These are phyloP conservation scores for Bugulina stolonifera DNA, from an alignment of 2,888 invertebrate species.

Conservation along the genomic window DNA sequence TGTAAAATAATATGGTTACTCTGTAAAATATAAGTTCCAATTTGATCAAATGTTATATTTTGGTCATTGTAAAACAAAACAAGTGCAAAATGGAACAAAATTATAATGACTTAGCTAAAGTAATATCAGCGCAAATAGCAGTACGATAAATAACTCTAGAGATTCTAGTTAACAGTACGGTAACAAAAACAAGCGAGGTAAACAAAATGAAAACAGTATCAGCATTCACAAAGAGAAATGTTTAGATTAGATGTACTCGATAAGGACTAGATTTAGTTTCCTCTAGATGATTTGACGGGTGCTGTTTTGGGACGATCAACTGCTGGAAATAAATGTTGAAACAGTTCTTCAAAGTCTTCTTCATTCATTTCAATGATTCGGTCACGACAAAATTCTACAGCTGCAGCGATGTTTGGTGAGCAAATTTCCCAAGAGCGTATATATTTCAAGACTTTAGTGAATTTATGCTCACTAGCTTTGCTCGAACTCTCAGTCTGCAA, in stretches of 20 bases:
- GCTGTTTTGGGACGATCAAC: slow-evolving; percentile 45
- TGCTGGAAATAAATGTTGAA: slow-evolving; percentile 43
- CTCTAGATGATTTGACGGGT: slow-evolving; percentile 31
- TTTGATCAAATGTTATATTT: too few species aligned
- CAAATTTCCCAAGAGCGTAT: slow-evolving; percentile 52
- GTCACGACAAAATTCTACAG: slow-evolving; percentile 51
- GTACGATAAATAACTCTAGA: not conserved
- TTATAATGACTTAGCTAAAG: not conserved
- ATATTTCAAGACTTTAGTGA: slow-evolving; percentile 44
- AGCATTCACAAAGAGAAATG: too few species aligned
- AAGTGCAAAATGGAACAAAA: too few species aligned
- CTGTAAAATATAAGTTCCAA: too few species aligned
- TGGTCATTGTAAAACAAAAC: too few species aligned
- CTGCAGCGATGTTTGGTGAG: slow-evolving; percentile 48
- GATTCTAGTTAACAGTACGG: too few species aligned
- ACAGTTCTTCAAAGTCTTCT: slow-evolving; percentile 52
- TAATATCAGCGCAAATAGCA: not conserved
- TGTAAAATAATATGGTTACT: too few species aligned
- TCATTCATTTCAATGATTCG: slow-evolving; percentile 49
- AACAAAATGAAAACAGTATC: too few species aligned
- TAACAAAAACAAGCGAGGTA: too few species aligned
- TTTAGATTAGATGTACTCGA: too few species aligned
- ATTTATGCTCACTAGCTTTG: slow-evolving; percentile 48
- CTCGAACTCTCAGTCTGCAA: slow-evolving; percentile 45
- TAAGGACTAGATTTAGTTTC: not conserved